Percentiles rank a stretch among this genome's conserved stretches.
Conservation (phyloP, 2,797 vertebrate species). For the Oophaga sylvatica region DNA sequence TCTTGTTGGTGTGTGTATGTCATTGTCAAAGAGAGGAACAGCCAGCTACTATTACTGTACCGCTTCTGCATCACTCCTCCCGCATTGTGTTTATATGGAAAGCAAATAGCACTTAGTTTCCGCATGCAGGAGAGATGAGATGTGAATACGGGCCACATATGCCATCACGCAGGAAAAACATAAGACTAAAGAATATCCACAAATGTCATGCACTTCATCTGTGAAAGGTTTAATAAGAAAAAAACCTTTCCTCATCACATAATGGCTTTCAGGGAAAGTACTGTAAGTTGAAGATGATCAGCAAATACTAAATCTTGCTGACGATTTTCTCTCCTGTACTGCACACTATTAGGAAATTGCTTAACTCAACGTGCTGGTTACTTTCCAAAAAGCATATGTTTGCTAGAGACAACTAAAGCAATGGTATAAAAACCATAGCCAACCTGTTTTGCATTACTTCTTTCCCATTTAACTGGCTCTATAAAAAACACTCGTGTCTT, state of each 20-base stretch:
- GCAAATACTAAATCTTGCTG: constrained; percentile 38
- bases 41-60: neutral
- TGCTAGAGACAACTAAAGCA: constrained; percentile 3
- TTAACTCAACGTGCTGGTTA: constrained; percentile 15
- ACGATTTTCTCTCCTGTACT: constrained; percentile 5
- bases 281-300: constrained; percentile 40
- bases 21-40: constrained; percentile 23
- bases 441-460: neutral
- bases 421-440: neutral
- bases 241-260: constrained; percentile 53
- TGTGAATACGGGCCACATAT: constrained; percentile 10
- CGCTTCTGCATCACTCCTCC: neutral
- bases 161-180: constrained; percentile 19
- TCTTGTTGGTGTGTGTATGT: neutral
- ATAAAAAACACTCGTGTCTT: neutral
- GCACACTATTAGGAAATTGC: constrained; percentile 20
- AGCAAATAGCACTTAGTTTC: constrained; percentile 23
- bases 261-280: constrained; percentile 51
- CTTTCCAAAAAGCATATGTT: constrained; percentile 14
- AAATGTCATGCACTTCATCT: constrained; percentile 24
- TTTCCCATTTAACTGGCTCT: neutral
- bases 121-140: neutral
- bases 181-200: neutral
- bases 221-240: constrained; percentile 35
- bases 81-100: neutral